Base-by-base conservation (phyloP, 2,113 vertebrate genomes). In the Phylloscopus whistleri region DNA sequence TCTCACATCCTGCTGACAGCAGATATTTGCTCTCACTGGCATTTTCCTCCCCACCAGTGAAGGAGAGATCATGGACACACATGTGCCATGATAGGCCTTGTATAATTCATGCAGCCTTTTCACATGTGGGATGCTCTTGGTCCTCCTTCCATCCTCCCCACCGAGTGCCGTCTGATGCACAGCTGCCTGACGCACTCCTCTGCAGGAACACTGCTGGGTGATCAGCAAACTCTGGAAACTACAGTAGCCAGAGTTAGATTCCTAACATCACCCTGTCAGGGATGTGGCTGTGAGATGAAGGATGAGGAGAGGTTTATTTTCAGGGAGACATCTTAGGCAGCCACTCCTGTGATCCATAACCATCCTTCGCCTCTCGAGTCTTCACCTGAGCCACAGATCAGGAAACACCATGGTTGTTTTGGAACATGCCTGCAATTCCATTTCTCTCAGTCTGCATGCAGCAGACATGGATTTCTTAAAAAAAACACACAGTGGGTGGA, bases 101-200 rank as follows among this genome's bases (percentile, higher is more conserved):
- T 26, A 53, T 76, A 46, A 79, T 83, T 90, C 70, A 62, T 66
- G 58, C 73, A 87, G 66, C 7, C 5, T 68, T 64, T 39, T 37
- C 51, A 53, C 19, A 18, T 13, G 2, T 0, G 24, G 23, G 9
- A 14, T 48, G 8, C 20, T 84, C 31, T 21, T 28, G 5, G 12
- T 59, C 13, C 2, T 6, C 21, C 15, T 10, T 28, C 68, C 66
- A 2, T 51, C 10, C n/a, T 87, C 37, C 28, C 46, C n/a, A 13
- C 9, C 0, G 0, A 49, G 53, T 3, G 13, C 52, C 76, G 13
- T 26, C 11, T 64, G 64, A 13, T 81, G 43, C 19, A 12, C 39
- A 44, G 3, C 27, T 27, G 17, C 16, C 41, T 64, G 58, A 53
- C n/a, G 90, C 52, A 23, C 3, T n/a, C 28, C 22, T 82, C 53